Percentiles rank a stretch among this genome's conserved stretches.
Evolutionary conservation across 2,888 invertebrate species (phyloP).

Genomic region (Ormyrus thymus): DNA sequence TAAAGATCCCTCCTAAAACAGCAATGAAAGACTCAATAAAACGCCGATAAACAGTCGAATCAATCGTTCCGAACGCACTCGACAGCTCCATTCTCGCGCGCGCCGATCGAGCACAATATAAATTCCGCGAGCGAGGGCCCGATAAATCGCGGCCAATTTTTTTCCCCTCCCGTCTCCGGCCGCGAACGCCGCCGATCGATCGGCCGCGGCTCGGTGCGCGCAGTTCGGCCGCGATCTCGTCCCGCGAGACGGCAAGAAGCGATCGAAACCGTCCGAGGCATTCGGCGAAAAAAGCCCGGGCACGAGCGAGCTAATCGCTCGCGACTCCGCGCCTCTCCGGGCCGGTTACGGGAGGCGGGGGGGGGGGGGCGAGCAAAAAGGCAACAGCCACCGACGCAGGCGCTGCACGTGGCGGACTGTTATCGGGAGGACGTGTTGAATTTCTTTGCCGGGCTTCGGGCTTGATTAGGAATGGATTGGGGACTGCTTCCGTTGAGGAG

Average conservation of each 20-base stretch:
- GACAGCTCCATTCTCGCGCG: background rate
- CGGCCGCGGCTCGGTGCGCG: background rate
- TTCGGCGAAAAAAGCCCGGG: background rate
- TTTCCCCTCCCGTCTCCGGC: background rate
- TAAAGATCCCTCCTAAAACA: too few species aligned
- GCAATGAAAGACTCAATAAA: too few species aligned
- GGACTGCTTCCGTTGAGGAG: too few species aligned
- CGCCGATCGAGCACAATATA: background rate
- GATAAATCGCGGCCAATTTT: conserved; percentile 15
- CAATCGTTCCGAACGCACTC: too few species aligned
- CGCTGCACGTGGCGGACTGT: background rate
- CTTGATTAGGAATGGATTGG: too few species aligned
- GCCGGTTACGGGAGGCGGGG: background rate
- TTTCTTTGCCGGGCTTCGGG: too few species aligned
- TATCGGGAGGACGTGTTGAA: too few species aligned
- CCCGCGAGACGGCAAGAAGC: conserved; percentile 36
- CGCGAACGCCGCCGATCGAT: background rate
- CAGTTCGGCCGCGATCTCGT: conserved; percentile 1
- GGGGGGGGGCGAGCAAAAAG: background rate
- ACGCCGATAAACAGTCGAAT: too few species aligned
- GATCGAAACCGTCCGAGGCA: conserved; percentile 34
- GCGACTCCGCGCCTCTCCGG: background rate
- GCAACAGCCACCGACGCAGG: background rate
- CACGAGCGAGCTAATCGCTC: conserved; percentile 31
- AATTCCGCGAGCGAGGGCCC: conserved; percentile 1